phyloP scores from a whole-genome alignment of 2,888 invertebrate genomes.

The Bruchidius siliquastri region DNA sequence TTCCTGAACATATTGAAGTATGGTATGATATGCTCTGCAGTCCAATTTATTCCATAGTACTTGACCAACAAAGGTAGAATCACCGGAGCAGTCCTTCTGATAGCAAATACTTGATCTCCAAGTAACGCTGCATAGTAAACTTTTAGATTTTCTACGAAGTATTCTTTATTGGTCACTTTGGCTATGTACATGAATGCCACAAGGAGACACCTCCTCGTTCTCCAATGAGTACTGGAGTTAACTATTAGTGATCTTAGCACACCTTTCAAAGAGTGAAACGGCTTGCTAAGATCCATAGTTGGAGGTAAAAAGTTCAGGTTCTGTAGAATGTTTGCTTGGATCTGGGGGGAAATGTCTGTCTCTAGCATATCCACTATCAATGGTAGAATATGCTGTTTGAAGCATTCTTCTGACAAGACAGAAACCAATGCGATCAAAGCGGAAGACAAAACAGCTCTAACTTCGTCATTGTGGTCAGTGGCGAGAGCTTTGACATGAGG shows the following conservation, averaged over 20 bases:
- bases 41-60: slow-evolving; percentile 41
- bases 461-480: slow-evolving; percentile 32
- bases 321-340: slow-evolving; percentile 39
- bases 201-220: slow-evolving; percentile 39
- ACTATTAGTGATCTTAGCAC: slow-evolving; percentile 36
- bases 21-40: slow-evolving; percentile 33
- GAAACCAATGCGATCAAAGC: slow-evolving; percentile 34
- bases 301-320: slow-evolving; percentile 37
- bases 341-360: slow-evolving; percentile 31
- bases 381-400: slow-evolving; percentile 36
- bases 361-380: slow-evolving; percentile 35
- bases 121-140: slow-evolving; percentile 37
- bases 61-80: slow-evolving; percentile 40
- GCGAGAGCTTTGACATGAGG: slow-evolving; percentile 32
- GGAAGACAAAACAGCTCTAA: slow-evolving; percentile 34
- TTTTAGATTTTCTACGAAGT: slow-evolving; percentile 38
- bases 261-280: slow-evolving; percentile 31
- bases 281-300: slow-evolving; percentile 33
- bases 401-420: slow-evolving; percentile 32
- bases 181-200: slow-evolving; percentile 38
- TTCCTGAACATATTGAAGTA: slow-evolving; percentile 32
- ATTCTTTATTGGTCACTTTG: slow-evolving; percentile 33
- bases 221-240: slow-evolving; percentile 38
- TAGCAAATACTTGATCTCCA: slow-evolving; percentile 38
- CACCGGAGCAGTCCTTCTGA: slow-evolving; percentile 38